Percentiles rank a stretch among this genome's conserved stretches.
phyloP scores from a whole-genome alignment of 2,888 invertebrate species.

The Nymphalis polychloros region DNA sequence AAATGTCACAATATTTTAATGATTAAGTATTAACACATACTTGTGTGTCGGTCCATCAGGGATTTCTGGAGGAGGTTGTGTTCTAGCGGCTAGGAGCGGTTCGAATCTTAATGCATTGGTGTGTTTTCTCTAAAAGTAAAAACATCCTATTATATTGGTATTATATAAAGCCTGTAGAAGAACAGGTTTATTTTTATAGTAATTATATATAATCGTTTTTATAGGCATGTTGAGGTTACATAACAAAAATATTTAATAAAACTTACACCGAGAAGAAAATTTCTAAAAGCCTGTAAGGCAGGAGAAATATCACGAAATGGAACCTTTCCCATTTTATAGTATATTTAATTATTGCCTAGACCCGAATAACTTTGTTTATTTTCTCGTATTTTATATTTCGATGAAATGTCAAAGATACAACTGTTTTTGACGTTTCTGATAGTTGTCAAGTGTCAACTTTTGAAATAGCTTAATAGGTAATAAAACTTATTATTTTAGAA shows the following conservation, averaged over 20 bases:
- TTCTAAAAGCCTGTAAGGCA: conserved; percentile 81
- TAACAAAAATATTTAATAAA: conserved; percentile 42
- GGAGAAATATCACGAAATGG: conserved; percentile 85
- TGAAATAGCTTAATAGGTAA: background rate
- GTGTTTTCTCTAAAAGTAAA: conserved; percentile 79
- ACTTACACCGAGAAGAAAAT: conserved; percentile 86
- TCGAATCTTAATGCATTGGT: conserved; percentile 85
- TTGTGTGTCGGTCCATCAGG: conserved; percentile 92
- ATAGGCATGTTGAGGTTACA: conserved; percentile 42
- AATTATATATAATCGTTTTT: conserved; percentile 37
- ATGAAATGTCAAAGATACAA: conserved; percentile 10
- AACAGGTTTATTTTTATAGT: background rate
- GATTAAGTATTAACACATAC: conserved; percentile 44
- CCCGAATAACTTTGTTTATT: conserved; percentile 3
- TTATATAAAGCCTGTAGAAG: background rate
- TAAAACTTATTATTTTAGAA: too few relatives aligned
- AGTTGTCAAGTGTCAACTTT: background rate
- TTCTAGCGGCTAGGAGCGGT: conserved; percentile 85
- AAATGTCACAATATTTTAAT: too few relatives aligned
- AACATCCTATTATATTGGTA: background rate
- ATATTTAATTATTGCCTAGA: background rate
- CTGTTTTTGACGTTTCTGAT: conserved; percentile 7
- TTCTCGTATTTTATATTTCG: conserved; percentile 6
- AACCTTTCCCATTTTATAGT: conserved; percentile 65
- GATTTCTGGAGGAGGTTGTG: conserved; percentile 89